Evolutionary conservation across 1,140 invertebrate species (phyloP).

Genomic region (Amphibalanus amphitrite): DNA sequence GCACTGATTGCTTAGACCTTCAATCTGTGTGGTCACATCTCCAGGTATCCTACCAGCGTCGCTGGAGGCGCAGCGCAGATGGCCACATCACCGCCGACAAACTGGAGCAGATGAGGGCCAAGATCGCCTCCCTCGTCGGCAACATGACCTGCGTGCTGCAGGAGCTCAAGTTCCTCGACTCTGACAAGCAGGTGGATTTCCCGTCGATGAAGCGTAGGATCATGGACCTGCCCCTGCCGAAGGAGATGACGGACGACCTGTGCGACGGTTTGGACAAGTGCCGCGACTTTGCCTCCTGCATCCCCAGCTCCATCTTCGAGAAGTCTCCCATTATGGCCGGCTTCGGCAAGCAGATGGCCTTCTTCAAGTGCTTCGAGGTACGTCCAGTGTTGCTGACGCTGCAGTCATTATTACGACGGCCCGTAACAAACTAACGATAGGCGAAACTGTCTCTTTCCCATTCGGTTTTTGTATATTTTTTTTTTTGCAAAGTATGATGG

Average conservation of each 20-base stretch:
- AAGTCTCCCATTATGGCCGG: neutral
- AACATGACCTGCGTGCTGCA: neutral
- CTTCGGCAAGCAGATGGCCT: neutral
- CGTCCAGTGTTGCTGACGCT: neutral
- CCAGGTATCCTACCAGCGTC: neutral
- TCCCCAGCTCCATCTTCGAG: neutral
- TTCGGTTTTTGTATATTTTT: too few relatives aligned
- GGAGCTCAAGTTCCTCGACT: neutral
- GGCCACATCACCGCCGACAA: neutral
- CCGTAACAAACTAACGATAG: too few relatives aligned
- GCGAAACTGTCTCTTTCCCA: too few relatives aligned
- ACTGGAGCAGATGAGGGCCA: neutral
- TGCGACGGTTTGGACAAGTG: neutral
- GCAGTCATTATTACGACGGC: too few relatives aligned
- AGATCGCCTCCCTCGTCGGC: neutral
- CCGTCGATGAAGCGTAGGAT: neutral
- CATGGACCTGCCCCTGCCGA: neutral
- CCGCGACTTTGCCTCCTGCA: neutral
- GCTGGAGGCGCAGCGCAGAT: neutral
- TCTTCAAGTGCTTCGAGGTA: neutral
- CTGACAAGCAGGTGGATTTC: neutral
- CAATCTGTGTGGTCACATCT: too few relatives aligned
- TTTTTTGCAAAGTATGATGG: too few relatives aligned
- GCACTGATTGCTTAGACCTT: too few relatives aligned
- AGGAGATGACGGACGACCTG: neutral